Conservation (phyloP, 2,113 vertebrate species). For the Symphodus melops region DNA sequence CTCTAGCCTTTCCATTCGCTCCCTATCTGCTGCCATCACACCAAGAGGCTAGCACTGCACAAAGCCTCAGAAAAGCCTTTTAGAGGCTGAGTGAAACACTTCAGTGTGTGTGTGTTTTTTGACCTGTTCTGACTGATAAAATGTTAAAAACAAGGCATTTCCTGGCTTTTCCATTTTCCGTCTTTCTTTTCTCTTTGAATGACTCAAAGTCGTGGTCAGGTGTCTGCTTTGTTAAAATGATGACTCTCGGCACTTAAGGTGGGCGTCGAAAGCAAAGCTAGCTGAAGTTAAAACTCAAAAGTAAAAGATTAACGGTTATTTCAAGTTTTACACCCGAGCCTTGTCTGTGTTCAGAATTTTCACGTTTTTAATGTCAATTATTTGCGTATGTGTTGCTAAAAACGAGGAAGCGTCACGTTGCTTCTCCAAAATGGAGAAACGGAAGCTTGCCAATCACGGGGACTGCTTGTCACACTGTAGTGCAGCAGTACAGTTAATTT, state of each 20-base stretch:
- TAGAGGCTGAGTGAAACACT: constrained; percentile 58
- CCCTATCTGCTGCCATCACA: constrained; percentile 70
- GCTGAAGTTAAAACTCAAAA: neutral
- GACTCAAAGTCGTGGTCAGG: neutral
- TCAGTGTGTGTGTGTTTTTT: constrained; percentile 31
- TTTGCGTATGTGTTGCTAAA: neutral
- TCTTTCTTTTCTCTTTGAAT: constrained; percentile 4
- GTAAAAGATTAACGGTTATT: neutral
- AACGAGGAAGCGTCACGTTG: neutral
- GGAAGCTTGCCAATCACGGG: neutral
- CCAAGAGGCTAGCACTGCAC: constrained; percentile 56
- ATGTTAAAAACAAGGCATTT: constrained; percentile 3
- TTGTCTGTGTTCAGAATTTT: too few relatives aligned
- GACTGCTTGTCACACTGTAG: constrained; percentile 15
- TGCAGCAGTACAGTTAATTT: constrained; percentile 39
- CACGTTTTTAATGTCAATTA: too few relatives aligned
- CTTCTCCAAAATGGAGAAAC: neutral
- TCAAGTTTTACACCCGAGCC: neutral
- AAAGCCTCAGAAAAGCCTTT: constrained; percentile 65
- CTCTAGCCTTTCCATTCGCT: constrained; percentile 52
- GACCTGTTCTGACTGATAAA: neutral
- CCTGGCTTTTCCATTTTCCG: neutral
- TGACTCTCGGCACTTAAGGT: neutral
- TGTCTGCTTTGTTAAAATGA: neutral
- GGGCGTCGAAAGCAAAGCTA: neutral